Percentiles rank a stretch among this genome's conserved stretches.
These are phyloP conservation scores for Cantharis rufa DNA, from an alignment of 2,888 invertebrate genomes.

Conservation along the genomic window DNA sequence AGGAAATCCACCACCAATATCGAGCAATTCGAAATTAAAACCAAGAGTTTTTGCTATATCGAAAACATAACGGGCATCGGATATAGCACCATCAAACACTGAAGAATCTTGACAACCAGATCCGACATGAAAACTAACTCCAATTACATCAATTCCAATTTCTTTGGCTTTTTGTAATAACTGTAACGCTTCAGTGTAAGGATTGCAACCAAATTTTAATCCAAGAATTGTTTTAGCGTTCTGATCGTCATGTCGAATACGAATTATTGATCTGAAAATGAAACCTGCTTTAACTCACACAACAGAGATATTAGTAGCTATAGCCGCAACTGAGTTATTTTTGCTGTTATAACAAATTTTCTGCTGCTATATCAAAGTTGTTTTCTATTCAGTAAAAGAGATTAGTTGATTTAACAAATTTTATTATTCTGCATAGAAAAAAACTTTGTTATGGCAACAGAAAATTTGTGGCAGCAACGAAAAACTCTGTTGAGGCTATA, in stretches of 20 bases:
- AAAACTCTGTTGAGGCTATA: no score
- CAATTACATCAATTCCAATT: constrained; percentile 76
- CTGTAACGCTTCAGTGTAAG: constrained; percentile 72
- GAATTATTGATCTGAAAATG: constrained; percentile 62
- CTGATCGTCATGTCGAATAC: constrained; percentile 86
- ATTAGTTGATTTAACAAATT: no score
- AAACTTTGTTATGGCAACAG: no score
- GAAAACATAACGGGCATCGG: constrained; percentile 69
- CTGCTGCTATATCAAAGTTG: no score
- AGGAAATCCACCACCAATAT: constrained; percentile 91
- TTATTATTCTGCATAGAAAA: no score
- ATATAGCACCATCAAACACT: constrained; percentile 81
- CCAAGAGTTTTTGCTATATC: constrained; percentile 72
- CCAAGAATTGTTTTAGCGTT: constrained; percentile 86
- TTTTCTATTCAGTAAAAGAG: no score
- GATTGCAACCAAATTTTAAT: constrained; percentile 93
- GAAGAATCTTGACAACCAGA: constrained; percentile 84
- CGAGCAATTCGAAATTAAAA: constrained; percentile 76
- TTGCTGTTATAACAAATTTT: no score
- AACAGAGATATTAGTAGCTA: no score
- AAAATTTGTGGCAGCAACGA: no score
- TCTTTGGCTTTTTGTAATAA: constrained; percentile 75
- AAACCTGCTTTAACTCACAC: no score
- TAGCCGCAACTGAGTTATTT: no score
- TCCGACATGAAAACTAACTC: constrained; percentile 92